Conservation (phyloP, 2,113 vertebrate genomes). For the Lampris incognitus region DNA sequence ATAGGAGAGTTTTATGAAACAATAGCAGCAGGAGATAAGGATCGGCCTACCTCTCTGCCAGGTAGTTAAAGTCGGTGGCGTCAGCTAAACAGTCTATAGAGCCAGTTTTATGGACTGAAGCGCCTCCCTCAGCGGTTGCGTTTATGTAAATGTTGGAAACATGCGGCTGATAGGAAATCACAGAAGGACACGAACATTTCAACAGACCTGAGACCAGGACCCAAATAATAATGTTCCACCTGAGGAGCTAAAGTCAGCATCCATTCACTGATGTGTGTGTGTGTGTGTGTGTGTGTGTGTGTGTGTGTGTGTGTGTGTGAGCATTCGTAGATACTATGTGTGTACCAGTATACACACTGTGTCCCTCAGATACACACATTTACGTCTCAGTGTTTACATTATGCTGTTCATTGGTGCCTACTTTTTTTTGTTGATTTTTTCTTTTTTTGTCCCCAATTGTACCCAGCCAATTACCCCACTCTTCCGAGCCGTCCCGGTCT, state of each 20-base stretch:
- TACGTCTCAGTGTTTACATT: constrained; percentile 44
- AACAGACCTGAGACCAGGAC: no score
- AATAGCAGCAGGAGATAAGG: constrained; percentile 61
- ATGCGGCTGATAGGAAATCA: constrained; percentile 3
- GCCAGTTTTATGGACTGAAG: constrained; percentile 54
- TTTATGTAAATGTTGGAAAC: constrained; percentile 16
- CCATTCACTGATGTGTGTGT: background rate
- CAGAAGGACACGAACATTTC: background rate
- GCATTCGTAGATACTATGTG: background rate
- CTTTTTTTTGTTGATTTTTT: no score
- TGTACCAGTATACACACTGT: constrained; percentile 1
- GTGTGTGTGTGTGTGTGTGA: background rate
- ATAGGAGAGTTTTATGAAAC: constrained; percentile 53
- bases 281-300: background rate
- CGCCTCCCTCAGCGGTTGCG: constrained; percentile 18
- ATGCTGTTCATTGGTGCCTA: constrained; percentile 32
- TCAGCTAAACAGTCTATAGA: constrained; percentile 41
- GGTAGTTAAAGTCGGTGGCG: constrained; percentile 46
- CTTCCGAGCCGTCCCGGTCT: constrained; percentile 65
- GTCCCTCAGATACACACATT: constrained; percentile 30
- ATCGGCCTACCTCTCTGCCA: constrained; percentile 47
- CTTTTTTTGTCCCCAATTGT: no score
- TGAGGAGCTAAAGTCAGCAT: background rate
- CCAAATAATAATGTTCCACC: no score
- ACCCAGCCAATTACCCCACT: no score